Evolutionary conservation across 1,140 invertebrate genomes (phyloP).

Genomic region (Cydia splendana): DNA sequence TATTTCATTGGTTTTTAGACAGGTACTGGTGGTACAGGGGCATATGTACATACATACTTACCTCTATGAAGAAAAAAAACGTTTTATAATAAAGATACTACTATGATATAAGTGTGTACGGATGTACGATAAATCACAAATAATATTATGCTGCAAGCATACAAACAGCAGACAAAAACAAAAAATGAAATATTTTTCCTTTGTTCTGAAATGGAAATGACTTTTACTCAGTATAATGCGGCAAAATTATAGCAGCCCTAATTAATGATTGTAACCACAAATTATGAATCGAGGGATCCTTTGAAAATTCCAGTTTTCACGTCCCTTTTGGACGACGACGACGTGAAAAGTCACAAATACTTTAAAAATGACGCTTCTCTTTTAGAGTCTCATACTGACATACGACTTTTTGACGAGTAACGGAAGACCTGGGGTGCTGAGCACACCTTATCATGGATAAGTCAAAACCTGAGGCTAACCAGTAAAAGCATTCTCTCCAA

Average conservation of each 20-base stretch:
- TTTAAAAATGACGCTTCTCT: background rate
- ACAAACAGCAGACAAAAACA: background rate
- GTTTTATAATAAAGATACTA: no score
- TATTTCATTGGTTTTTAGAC: no score
- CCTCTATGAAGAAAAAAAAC: no score
- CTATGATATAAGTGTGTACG: no score
- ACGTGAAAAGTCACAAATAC: background rate
- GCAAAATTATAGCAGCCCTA: background rate
- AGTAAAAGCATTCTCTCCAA: no score
- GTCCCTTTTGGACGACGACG: no score
- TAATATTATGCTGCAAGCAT: background rate
- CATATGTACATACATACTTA: no score
- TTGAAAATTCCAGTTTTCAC: background rate
- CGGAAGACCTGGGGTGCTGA: no score
- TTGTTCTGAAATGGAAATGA: background rate
- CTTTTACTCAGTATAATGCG: background rate
- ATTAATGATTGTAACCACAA: background rate
- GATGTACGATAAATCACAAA: background rate
- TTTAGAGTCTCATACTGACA: background rate
- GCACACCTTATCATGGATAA: no score
- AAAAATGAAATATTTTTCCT: background rate
- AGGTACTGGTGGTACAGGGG: background rate
- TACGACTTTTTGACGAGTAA: background rate
- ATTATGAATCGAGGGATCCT: background rate
- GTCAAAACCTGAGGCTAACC: no score